These are phyloP conservation scores for Endotricha flammealis DNA, from an alignment of 2,888 invertebrate species.

Conservation along the genomic window DNA sequence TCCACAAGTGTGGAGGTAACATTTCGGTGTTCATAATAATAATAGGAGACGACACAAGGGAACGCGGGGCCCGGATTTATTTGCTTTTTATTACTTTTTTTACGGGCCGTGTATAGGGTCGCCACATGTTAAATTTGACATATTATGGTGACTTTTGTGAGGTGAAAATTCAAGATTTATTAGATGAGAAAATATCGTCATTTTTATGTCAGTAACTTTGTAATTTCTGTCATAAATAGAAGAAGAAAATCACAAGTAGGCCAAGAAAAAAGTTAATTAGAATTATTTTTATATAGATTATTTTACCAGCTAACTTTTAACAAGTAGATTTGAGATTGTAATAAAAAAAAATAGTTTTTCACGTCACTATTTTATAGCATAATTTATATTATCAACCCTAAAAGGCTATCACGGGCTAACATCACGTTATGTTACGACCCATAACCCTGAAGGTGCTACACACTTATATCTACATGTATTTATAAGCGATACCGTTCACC, in stretches of 20 bases:
- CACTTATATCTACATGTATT: slow-evolving; percentile 39
- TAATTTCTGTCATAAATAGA: too few species aligned
- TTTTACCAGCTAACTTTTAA: background rate
- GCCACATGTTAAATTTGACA: slow-evolving; percentile 5
- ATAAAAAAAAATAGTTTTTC: too few species aligned
- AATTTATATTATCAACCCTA: slow-evolving; percentile 16
- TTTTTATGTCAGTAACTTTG: too few species aligned
- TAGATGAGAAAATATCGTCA: too few species aligned
- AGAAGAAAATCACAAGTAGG: too few species aligned
- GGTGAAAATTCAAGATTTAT: background rate
- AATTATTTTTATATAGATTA: slow-evolving; percentile 1
- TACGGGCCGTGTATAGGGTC: slow-evolving; percentile 53
- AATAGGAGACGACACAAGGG: slow-evolving; percentile 56
- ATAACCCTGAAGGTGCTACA: slow-evolving; percentile 30
- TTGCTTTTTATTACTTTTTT: slow-evolving; percentile 73
- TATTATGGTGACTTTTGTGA: background rate
- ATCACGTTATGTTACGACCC: slow-evolving; percentile 49
- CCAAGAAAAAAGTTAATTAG: too few species aligned
- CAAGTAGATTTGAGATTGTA: too few species aligned
- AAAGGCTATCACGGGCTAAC: slow-evolving; percentile 33
- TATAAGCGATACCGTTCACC: slow-evolving; percentile 14
- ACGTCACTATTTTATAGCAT: too few species aligned
- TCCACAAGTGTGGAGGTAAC: slow-evolving; percentile 35
- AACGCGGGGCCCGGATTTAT: slow-evolving; percentile 61
- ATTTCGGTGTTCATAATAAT: slow-evolving; percentile 71